These are phyloP conservation scores for Oreocharis arfaki DNA, from an alignment of 2,113 vertebrate genomes.

Conservation along the genomic window DNA sequence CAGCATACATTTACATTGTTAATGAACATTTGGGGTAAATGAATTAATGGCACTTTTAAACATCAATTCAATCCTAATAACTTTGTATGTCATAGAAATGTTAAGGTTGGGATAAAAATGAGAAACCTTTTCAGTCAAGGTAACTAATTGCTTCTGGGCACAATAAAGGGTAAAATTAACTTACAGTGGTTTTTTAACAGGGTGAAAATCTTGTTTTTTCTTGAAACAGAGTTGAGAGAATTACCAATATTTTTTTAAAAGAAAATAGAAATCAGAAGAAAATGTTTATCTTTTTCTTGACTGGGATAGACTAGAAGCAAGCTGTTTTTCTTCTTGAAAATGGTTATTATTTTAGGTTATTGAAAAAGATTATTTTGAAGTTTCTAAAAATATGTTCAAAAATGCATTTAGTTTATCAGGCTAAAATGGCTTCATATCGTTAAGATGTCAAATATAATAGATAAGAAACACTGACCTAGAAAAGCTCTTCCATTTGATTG, in stretches of 20 bases:
- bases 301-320: background rate
- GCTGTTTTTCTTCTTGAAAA: background rate
- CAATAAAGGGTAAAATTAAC: slow-evolving; percentile 71
- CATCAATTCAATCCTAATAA: slow-evolving; percentile 89
- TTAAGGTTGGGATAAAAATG: slow-evolving; percentile 76
- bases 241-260: background rate
- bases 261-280: background rate
- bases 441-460: background rate
- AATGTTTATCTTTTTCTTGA: background rate
- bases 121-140: slow-evolving; percentile 73
- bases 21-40: slow-evolving; percentile 94
- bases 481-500: background rate
- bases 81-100: slow-evolving; percentile 82
- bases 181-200: slow-evolving; percentile 46
- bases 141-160: slow-evolving; percentile 78
- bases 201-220: slow-evolving; percentile 31
- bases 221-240: slow-evolving; percentile 35
- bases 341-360: background rate
- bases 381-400: slow-evolving; percentile 6
- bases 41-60: slow-evolving; percentile 91
- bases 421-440: background rate
- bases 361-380: background rate
- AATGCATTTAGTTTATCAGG: background rate
- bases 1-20: slow-evolving; percentile 98
- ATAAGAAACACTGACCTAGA: slow-evolving; percentile 14